Evolutionary conservation across 2,888 invertebrate genomes (phyloP), one percentile per base, ranked within the genome.

Genomic region (Heliconius ethilla): DNA sequence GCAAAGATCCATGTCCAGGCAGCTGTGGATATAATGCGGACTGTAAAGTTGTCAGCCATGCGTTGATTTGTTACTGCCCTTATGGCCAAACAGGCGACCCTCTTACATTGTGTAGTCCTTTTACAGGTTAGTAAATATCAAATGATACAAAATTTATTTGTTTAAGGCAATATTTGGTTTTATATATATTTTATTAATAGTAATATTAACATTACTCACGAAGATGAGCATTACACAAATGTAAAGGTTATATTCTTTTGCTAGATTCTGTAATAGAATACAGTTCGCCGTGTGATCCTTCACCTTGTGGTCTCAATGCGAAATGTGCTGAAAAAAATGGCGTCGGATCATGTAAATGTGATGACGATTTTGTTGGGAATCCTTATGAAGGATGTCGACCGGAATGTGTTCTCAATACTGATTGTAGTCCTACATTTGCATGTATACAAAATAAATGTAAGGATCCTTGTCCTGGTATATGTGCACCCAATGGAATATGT

Each of bases 401-500:
- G 0, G 97, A 98, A 90, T 98, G 98, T 89, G 95, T 97, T 9
- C 95, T 97, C 75, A 97, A 97, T 87, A 96, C 96, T 22, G 98
- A 98, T 87, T 98, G 98, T 86, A 91, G 96, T 13, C 96, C 96
- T 67, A 95, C 96, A 87, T 92, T 95, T 85, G 97, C 97, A 59
- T 97, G 97, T 85, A 95, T 97, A 45, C 96, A 97, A 89, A 96
- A 96, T 85, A 97, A 96, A 91, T 97, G 97, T 88, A 95, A 95
- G 86, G 96, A 98, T 89, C 98, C 98, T 22, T 98, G 98, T 83
- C 96, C 96, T 0, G 97, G 97, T 72, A 95, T 96, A 51, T 97
- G 97, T 87, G 97, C 97, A 65, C 89, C 94, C 72, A 97, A 97
- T 86, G 97, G 96, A 7, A 95, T 96, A 83, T 97, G 97, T 87